These are phyloP conservation scores for Liparis tanakae DNA, from an alignment of 2,797 vertebrate genomes.

Conservation along the genomic window DNA sequence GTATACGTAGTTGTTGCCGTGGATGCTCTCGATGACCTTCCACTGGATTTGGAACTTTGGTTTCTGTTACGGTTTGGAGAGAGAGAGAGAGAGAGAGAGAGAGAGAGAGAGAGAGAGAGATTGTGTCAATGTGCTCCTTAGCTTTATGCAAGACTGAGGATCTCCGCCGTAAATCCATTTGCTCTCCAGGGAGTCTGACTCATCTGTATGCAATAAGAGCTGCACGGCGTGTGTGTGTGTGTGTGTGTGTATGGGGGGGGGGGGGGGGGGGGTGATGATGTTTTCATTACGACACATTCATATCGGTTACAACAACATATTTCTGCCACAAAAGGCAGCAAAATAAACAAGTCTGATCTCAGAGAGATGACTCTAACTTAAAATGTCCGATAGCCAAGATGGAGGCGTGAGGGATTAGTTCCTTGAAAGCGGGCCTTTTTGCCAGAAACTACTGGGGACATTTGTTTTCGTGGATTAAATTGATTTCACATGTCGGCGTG, in stretches of 20 bases:
- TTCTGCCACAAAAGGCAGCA: constrained; percentile 10
- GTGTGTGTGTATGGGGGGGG: no score
- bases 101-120: constrained; percentile 14
- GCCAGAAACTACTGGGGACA: constrained; percentile 34
- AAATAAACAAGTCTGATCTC: constrained; percentile 9
- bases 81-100: constrained; percentile 9
- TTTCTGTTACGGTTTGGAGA: constrained; percentile 83
- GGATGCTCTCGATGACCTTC: constrained; percentile 99
- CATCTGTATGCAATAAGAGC: constrained; percentile 53
- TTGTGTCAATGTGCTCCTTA: constrained; percentile 33
- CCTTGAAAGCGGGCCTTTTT: constrained; percentile 44
- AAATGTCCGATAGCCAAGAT: constrained; percentile 25
- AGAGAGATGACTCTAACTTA: constrained; percentile 38
- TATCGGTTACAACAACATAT: constrained; percentile 47
- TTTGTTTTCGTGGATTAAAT: constrained; percentile 33
- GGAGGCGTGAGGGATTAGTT: constrained; percentile 46
- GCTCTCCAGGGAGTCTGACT: constrained; percentile 63
- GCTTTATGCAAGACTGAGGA: constrained; percentile 52
- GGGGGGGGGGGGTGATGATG: no score
- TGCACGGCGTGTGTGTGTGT: constrained; percentile 5
- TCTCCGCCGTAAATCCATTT: constrained; percentile 44
- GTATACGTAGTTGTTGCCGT: constrained; percentile 98
- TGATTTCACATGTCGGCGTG: constrained; percentile 36
- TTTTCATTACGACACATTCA: constrained; percentile 66
- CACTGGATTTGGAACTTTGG: constrained; percentile 99